Evolutionary conservation across 2,888 invertebrate species (phyloP), one percentile per base, ranked within the genome.

Genomic region (Trichacis sp.): DNA sequence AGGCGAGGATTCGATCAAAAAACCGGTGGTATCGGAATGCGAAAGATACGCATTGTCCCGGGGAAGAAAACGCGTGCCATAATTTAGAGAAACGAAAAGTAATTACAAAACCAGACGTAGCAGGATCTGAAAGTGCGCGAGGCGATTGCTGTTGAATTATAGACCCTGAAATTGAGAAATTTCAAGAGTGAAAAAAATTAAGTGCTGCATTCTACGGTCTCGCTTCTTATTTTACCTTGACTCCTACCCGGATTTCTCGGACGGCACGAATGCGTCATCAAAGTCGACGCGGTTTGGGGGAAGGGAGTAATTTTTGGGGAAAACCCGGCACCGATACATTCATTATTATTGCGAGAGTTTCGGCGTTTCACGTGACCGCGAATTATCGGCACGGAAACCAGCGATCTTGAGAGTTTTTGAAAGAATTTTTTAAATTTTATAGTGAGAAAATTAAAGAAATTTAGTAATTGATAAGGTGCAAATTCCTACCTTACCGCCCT

Each of bases 81-180:
- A 24, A 33, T 33, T 33, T n/a, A 6, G 33, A 33, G 33, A 33
- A 43, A 43, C 11, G 19, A 43, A 43, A 43, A n/a, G 18, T 18
- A 43, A 43, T 43, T 19, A 19, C 18, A 11, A 19, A 18, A n/a
- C 20, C 14, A 15, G 20, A 17, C 11, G 24, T n/a, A 55, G 47
- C 54, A 55, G 55, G 55, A 55, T 55, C 55, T 55, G 55, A 55
- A 55, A 55, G 55, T 48, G 47, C 38, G 40, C 55, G 36, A 54
- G 46, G 12, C 9, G 53, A 45, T 53, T 45, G 33, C 45, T 18
- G 53, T 33, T 17, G 30, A 47, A 43, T 11, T 42, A 9, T 17
- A 15, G 12, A 19, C 19, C 19, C 11, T 45, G 38, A 38, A 24
- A 24, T 24, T 48, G 40, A 29, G 55, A 48, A 55, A 48, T 55